Conservation (phyloP, 2,888 invertebrate genomes). For the Orchesellides sinensis region DNA sequence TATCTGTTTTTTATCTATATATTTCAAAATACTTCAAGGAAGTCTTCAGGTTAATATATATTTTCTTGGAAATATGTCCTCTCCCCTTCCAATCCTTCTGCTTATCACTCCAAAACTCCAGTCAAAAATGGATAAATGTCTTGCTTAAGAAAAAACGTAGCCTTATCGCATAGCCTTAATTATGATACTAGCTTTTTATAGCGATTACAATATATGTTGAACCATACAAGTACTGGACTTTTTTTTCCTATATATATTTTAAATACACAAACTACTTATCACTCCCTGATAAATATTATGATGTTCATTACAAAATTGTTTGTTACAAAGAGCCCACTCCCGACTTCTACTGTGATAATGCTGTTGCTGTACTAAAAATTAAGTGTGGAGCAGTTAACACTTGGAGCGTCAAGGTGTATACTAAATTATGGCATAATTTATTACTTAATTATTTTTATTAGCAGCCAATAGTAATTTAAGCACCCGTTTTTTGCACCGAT, state of each 20-base stretch:
- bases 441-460: neutral
- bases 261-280: neutral
- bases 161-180: neutral
- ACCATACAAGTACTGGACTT: constrained; percentile 8
- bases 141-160: constrained; percentile 7
- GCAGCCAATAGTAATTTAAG: neutral
- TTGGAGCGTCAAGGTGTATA: no score
- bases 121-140: constrained; percentile 36
- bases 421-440: no score
- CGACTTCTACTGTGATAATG: no score
- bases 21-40: constrained; percentile 53
- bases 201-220: neutral
- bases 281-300: no score
- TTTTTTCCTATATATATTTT: neutral
- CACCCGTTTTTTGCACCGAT: neutral
- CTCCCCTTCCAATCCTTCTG: neutral
- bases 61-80: constrained; percentile 1
- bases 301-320: no score
- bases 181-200: no score
- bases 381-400: no score
- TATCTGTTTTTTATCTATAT: neutral
- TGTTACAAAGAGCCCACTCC: no score
- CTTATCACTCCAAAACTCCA: constrained; percentile 21
- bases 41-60: constrained; percentile 55
- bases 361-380: no score